A percentile compares a stretch with the other conserved stretches of the same genome.
These are phyloP conservation scores for Xenops minutus DNA, from an alignment of 2,797 vertebrate species.

Conservation along the genomic window DNA sequence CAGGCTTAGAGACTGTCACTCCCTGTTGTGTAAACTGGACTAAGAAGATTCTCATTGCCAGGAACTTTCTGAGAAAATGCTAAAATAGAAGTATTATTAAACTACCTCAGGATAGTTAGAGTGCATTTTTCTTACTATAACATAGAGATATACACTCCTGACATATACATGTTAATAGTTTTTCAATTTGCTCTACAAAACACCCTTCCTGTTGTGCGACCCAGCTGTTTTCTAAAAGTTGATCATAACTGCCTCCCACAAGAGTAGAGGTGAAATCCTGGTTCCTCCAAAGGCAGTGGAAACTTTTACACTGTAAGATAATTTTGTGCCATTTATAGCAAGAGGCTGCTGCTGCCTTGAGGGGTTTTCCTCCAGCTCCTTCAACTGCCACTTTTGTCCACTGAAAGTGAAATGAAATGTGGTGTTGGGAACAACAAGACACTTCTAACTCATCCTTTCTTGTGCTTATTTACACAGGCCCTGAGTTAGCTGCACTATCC, in stretches of 20 bases:
- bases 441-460: background rate
- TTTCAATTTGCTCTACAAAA: background rate
- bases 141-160: background rate
- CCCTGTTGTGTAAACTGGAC: background rate
- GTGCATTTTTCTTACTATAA: background rate
- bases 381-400: background rate
- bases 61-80: background rate
- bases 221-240: background rate
- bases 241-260: background rate
- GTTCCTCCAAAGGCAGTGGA: background rate
- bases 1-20: background rate
- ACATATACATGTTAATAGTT: background rate
- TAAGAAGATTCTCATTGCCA: background rate
- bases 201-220: background rate
- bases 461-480: background rate
- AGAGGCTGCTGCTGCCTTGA: background rate
- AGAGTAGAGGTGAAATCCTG: background rate
- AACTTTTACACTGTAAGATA: background rate
- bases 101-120: background rate
- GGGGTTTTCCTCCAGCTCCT: background rate
- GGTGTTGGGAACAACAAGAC: background rate
- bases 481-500: background rate
- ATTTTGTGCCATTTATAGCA: background rate
- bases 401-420: conserved; percentile 6
- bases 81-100: background rate